Base-by-base conservation (phyloP, 2,888 invertebrate genomes). In the Noctua comes region DNA sequence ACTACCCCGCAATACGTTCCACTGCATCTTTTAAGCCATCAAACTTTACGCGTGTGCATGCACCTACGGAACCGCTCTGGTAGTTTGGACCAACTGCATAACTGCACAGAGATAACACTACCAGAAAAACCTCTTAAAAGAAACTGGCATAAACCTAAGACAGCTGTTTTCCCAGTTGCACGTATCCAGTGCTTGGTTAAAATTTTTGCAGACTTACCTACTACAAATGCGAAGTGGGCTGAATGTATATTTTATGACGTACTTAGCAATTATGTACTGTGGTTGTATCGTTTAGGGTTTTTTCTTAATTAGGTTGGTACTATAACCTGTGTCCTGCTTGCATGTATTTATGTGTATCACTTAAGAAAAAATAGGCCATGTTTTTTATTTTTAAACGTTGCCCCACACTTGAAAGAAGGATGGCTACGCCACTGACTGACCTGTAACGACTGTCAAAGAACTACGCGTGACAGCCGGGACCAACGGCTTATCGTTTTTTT, bases 241-340 rank as follows among this genome's bases (percentile, higher is more conserved):
- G 75, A 77, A 82, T 81, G 70, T 82, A 73, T 78, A 76, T 83
- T 81, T 85, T 81, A 85, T 75, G 80, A 71, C 36, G 79, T 69
- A 73, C 83, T 82, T 77, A 85, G 73, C 68, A 72, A 76, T 80
- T 79, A 85, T 76, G 69, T 74, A 86, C 54, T 11, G 11, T 3
- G 43, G 80, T 65, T 59, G 77, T 77, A 73, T 79, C 54, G 68
- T 74, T 80, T 43, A 65, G 43, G 43, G 43, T 43, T 36, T 75
- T 76, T 69, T 62, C 43, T 31, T 76, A 57, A 76, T 71, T 68
- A 18, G 5, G n/a, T 54, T 64, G 16, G 48, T 65, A 43, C 11
- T 43, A 43, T 46, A 54, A 73, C n/a, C 40, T 64, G 18, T 40
- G 51, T 40, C 4, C 36, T 36, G 36, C 4, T 2, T 74, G 36